Base-by-base conservation (phyloP, 2,113 vertebrate species). In the Anser brachyrhynchus region DNA sequence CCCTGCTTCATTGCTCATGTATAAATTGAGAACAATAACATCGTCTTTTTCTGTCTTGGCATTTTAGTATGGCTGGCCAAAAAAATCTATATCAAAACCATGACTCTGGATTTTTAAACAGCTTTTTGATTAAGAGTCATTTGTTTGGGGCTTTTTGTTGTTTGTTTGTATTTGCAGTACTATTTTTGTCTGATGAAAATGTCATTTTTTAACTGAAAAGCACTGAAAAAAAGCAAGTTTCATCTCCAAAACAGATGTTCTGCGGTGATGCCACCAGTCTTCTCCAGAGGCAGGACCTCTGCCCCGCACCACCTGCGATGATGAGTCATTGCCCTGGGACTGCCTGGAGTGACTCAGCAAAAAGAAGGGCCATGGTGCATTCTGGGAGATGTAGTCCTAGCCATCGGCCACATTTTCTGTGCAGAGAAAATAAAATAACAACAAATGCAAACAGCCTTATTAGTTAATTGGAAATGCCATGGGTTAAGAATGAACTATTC, bases 221-320 rank as follows among this genome's bases (percentile, higher is more conserved):
- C 16, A 35, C 12, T 29, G 31, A 44, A 14, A 37, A 91, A 89
- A 76, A 10, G 14, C 31, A 80, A 44, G n/a, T 21, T 78, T 73
- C 15, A 43, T 33, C 18, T 61, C 41, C 59, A 55, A 49, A 76
- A 83, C 49, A 79, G 46, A 10, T 62, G 43, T 19, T 51, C 58
- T 4, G 1, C 57, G 14, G 19, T 3, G 59, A 57, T 73, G 33
- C 29, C 67, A 29, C 72, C 17, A 4, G 13, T 64, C 37, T 74
- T 49, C 75, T 79, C 71, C 41, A 29, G 52, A 61, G 61, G 66
- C 35, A 46, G 79, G 35, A 44, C 23, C 22, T 33, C 25, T 37
- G 67, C 33, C 52, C 35, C 0, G 0, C 7, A 18, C 3, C 41
- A 43, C 15, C 43, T 49, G 59, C 3, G 6, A 13, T 51, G 71